A percentile compares a stretch with the other conserved stretches of the same genome.
phyloP scores from a whole-genome alignment of 2,888 invertebrate species.

The Chrysina gloriosa region DNA sequence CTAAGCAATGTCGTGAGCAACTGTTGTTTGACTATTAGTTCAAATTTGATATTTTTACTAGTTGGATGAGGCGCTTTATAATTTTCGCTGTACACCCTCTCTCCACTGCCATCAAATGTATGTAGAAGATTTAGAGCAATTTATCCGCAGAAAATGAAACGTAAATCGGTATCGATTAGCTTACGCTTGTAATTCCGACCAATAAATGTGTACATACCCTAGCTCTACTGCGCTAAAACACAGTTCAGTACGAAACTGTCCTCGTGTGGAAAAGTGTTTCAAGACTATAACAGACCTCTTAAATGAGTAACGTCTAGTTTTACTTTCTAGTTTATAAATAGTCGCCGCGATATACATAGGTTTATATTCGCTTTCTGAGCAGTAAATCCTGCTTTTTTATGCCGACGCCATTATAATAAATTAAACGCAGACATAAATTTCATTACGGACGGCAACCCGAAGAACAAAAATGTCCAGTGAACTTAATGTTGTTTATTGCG shows the following conservation, averaged over 20 bases:
- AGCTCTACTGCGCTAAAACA: neutral
- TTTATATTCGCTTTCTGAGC: constrained; percentile 4
- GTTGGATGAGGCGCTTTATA: too few species aligned
- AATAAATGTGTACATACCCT: neutral
- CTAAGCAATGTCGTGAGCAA: too few species aligned
- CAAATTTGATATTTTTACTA: too few species aligned
- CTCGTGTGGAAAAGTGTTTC: constrained; percentile 31
- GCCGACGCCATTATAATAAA: constrained; percentile 21
- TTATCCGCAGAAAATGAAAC: constrained; percentile 11
- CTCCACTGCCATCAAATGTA: too few species aligned
- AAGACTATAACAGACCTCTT: constrained; percentile 48
- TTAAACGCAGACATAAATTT: constrained; percentile 30
- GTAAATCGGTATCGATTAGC: constrained; percentile 19
- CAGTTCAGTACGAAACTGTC: constrained; percentile 2
- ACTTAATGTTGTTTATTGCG: constrained; percentile 26
- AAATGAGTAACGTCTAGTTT: constrained; percentile 43
- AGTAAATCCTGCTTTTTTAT: constrained; percentile 28
- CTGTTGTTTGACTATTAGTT: too few species aligned
- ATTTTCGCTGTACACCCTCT: too few species aligned
- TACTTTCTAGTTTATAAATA: constrained; percentile 44
- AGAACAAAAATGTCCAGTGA: constrained; percentile 29
- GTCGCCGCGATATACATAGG: neutral
- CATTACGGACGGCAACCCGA: constrained; percentile 16
- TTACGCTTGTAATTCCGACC: constrained; percentile 3
- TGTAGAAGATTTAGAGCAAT: too few species aligned